Conservation (phyloP, 1,140 invertebrate genomes). For the Drosophila bifasciata region DNA sequence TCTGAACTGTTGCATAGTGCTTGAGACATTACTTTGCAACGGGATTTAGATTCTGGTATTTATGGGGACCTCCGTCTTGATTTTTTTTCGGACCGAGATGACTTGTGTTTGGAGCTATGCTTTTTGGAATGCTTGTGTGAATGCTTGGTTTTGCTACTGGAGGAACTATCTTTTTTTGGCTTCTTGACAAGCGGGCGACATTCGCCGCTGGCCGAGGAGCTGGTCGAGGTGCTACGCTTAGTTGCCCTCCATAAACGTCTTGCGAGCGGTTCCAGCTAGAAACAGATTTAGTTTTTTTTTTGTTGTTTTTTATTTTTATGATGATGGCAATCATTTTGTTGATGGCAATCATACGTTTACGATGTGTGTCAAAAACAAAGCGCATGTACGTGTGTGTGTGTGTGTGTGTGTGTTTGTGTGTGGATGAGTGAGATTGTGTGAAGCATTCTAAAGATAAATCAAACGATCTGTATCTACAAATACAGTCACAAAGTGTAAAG, state of each 20-base stretch:
- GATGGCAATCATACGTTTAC: constrained; percentile 4
- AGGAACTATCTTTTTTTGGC: constrained; percentile 55
- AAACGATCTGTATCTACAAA: constrained; percentile 42
- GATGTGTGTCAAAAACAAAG: constrained; percentile 19
- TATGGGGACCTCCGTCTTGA: constrained; percentile 36
- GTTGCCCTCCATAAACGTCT: constrained; percentile 70
- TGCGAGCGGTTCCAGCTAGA: constrained; percentile 75
- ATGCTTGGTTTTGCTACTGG: constrained; percentile 48
- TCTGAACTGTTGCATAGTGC: too few species aligned
- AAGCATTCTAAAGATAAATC: constrained; percentile 47
- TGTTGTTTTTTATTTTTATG: constrained; percentile 27
- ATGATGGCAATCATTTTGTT: constrained; percentile 1
- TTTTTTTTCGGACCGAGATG: constrained; percentile 50
- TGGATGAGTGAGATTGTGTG: constrained; percentile 20
- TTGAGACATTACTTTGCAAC: too few species aligned
- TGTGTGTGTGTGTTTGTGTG: constrained; percentile 7
- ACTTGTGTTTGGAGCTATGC: constrained; percentile 65
- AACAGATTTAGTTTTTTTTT: constrained; percentile 69
- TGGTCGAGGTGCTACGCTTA: constrained; percentile 69
- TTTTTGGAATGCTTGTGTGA: constrained; percentile 66
- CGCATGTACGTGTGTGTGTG: constrained; percentile 13
- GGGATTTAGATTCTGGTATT: constrained; percentile 5
- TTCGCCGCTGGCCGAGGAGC: constrained; percentile 50
- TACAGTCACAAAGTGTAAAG: constrained; percentile 52
- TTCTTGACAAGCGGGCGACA: constrained; percentile 61